Evolutionary conservation across 2,113 vertebrate genomes (phyloP).

Genomic region (Mobula birostris): DNA sequence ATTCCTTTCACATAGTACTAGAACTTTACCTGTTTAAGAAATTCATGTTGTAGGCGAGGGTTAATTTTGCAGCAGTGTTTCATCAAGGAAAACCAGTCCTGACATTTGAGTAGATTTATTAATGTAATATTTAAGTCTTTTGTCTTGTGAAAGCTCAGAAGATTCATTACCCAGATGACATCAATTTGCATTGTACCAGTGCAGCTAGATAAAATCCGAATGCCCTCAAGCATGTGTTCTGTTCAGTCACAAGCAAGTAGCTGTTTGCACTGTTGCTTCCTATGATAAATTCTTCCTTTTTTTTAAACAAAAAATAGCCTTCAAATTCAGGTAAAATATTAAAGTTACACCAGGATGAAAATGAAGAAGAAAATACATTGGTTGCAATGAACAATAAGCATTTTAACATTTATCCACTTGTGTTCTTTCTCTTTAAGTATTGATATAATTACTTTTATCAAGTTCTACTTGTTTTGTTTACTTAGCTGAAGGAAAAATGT

Average conservation of each 20-base stretch:
- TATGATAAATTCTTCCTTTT: background rate
- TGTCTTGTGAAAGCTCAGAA: background rate
- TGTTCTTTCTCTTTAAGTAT: background rate
- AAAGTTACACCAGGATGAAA: background rate
- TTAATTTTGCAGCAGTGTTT: slow-evolving; percentile 12
- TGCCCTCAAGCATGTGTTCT: background rate
- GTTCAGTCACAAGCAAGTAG: background rate
- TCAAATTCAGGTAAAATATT: background rate
- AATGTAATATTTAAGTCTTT: background rate
- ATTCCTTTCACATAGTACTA: background rate
- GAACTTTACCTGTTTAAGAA: background rate
- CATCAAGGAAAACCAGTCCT: background rate
- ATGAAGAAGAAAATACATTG: background rate
- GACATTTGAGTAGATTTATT: slow-evolving; percentile 24
- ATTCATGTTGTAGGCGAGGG: background rate
- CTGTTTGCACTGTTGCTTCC: background rate
- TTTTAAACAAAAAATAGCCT: background rate
- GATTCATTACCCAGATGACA: slow-evolving; percentile 15
- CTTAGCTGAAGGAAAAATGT: background rate
- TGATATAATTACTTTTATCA: background rate
- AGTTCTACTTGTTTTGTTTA: background rate
- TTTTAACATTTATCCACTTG: background rate
- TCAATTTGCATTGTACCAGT: background rate
- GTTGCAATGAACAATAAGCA: background rate
- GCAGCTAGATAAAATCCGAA: background rate